A percentile compares a stretch with the other conserved stretches of the same genome.
These are phyloP conservation scores for Ceratotherium simum DNA, from an alignment of 2,113 vertebrate genomes.

Conservation along the genomic window DNA sequence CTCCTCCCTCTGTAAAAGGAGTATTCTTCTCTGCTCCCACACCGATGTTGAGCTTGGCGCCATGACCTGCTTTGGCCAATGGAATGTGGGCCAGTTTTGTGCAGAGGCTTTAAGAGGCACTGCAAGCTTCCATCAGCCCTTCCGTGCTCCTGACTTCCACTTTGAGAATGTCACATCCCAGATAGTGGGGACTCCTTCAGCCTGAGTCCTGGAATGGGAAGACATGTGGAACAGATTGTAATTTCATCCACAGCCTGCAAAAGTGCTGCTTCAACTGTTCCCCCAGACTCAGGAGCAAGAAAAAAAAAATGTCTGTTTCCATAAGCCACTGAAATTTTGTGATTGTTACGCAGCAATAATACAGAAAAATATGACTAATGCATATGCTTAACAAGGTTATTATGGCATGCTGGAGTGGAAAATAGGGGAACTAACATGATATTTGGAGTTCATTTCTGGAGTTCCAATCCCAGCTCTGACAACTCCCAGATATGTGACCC, in stretches of 20 bases:
- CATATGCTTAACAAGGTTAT: not conserved
- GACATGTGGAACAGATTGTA: not conserved
- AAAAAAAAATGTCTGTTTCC: not conserved
- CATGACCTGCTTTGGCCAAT: not conserved
- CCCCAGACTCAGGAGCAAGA: not conserved
- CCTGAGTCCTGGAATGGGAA: not conserved
- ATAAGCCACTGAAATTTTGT: not conserved
- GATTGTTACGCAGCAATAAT: not conserved
- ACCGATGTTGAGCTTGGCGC: fast-evolving
- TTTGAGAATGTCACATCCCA: not conserved
- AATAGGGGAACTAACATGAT: not conserved
- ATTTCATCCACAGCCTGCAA: not conserved
- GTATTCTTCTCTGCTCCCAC: not conserved
- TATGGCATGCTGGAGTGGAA: not conserved
- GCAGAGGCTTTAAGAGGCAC: not conserved
- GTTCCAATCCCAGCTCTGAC: not conserved
- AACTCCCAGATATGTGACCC: not conserved
- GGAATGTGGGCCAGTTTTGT: not conserved
- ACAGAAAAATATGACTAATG: not conserved
- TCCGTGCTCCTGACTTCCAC: not conserved
- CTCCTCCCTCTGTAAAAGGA: not conserved
- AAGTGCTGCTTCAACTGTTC: not conserved
- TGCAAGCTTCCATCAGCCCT: not conserved
- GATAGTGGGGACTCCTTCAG: not conserved
- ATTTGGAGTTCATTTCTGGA: not conserved